Percentiles rank a stretch among this genome's conserved stretches.
Evolutionary conservation across 2,113 vertebrate species (phyloP).

Genomic region (Caloenas nicobarica): DNA sequence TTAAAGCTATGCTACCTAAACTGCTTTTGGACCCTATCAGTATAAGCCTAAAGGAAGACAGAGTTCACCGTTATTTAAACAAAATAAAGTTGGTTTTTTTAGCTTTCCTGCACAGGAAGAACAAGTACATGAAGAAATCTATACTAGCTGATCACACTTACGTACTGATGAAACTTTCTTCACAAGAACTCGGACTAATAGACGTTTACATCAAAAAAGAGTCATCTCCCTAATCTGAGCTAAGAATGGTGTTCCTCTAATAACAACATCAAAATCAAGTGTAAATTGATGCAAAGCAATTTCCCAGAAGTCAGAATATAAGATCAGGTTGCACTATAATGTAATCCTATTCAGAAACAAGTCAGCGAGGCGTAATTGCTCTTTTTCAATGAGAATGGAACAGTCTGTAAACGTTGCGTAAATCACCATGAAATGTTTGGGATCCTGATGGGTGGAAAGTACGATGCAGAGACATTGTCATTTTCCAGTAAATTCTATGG

Average conservation of each 20-base stretch:
- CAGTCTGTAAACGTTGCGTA: neutral
- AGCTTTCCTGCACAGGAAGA: neutral
- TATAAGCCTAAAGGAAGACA: neutral
- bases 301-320: neutral
- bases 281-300: neutral
- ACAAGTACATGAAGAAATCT: neutral
- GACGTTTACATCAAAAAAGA: neutral
- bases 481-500: neutral
- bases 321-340: neutral
- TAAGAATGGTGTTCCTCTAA: neutral
- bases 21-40: neutral
- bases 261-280: neutral
- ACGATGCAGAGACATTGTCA: neutral
- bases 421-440: neutral
- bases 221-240: neutral
- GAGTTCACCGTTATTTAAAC: neutral
- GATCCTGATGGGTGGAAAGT: neutral
- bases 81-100: neutral
- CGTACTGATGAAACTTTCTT: neutral
- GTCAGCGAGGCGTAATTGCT: neutral
- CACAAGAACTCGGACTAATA: neutral
- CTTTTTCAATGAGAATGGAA: neutral
- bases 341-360: neutral
- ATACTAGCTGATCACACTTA: neutral
- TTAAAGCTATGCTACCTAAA: neutral